Conservation (phyloP, 2,797 vertebrate species). For the Leuciscus waleckii region DNA sequence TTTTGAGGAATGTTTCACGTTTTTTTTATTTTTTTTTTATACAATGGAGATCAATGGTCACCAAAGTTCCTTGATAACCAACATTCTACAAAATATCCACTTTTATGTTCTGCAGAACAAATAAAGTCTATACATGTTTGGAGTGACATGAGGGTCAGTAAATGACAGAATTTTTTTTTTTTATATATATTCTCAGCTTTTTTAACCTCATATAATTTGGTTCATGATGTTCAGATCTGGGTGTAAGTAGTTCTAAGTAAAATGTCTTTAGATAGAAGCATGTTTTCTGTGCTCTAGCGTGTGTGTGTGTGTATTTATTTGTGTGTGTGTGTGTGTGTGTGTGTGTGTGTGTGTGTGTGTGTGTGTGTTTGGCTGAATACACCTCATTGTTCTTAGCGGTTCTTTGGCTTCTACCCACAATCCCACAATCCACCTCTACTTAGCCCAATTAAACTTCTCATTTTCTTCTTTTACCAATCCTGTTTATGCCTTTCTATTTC, state of each 20-base stretch:
- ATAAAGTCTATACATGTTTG: neutral
- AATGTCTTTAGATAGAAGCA: conserved; percentile 19
- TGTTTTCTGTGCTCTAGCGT: conserved; percentile 43
- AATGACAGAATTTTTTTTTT: neutral
- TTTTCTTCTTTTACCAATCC: conserved; percentile 25
- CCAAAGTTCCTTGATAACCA: neutral
- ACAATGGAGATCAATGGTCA: neutral
- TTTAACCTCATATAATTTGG: neutral
- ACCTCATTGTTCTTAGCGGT: conserved; percentile 45
- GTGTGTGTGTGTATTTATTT: conserved; percentile 30
- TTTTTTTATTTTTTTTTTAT: neutral
- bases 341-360: conserved; percentile 35
- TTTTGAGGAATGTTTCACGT: neutral
- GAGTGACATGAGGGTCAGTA: neutral
- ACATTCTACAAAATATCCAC: neutral
- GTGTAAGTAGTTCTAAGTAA: neutral
- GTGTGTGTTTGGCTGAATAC: conserved; percentile 45
- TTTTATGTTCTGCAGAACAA: neutral
- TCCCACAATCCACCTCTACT: conserved; percentile 27
- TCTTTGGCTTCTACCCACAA: conserved; percentile 38
- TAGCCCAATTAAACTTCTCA: conserved; percentile 28
- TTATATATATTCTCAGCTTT: no score
- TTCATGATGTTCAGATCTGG: neutral
- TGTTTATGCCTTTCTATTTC: neutral
- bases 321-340: conserved; percentile 32